Percentiles rank a stretch among this genome's conserved stretches.
Conservation (phyloP, 2,888 invertebrate genomes). For the Taenaris catops region DNA sequence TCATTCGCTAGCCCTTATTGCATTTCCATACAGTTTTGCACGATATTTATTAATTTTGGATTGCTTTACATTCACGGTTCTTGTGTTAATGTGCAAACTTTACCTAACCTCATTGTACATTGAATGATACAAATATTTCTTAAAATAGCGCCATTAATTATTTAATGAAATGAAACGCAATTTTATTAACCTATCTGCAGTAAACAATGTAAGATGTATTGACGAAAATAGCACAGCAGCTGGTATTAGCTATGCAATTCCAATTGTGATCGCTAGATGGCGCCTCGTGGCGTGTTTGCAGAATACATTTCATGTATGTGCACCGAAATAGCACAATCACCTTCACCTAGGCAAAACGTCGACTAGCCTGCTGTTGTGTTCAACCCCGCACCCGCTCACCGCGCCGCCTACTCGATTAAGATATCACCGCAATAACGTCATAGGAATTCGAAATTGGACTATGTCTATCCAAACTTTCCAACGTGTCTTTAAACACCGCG, state of each 20-base stretch:
- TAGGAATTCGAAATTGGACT: slow-evolving; percentile 9
- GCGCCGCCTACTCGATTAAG: slow-evolving; percentile 26
- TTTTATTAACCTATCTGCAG: slow-evolving; percentile 26
- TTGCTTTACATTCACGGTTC: too few relatives aligned
- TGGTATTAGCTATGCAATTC: slow-evolving; percentile 49
- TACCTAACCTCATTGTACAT: neutral
- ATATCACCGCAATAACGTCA: slow-evolving; percentile 8
- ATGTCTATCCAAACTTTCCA: slow-evolving; percentile 1
- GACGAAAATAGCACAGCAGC: slow-evolving; percentile 66
- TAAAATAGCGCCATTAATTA: slow-evolving; percentile 1
- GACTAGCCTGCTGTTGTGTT: slow-evolving; percentile 41
- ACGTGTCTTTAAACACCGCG: too few relatives aligned
- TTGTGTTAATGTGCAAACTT: too few relatives aligned
- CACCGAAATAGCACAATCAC: slow-evolving; percentile 73
- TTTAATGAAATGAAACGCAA: slow-evolving; percentile 19
- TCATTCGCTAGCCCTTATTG: too few relatives aligned
- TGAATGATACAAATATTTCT: too few relatives aligned
- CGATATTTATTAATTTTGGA: too few relatives aligned
- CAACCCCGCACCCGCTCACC: too few relatives aligned
- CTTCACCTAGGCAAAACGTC: slow-evolving; percentile 68
- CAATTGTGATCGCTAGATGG: slow-evolving; percentile 60
- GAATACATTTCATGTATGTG: slow-evolving; percentile 48
- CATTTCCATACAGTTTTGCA: too few relatives aligned
- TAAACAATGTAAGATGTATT: slow-evolving; percentile 38
- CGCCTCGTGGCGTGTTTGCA: slow-evolving; percentile 45